phyloP scores from a whole-genome alignment of 1,140 invertebrate genomes.

The Drosophila biarmipes region DNA sequence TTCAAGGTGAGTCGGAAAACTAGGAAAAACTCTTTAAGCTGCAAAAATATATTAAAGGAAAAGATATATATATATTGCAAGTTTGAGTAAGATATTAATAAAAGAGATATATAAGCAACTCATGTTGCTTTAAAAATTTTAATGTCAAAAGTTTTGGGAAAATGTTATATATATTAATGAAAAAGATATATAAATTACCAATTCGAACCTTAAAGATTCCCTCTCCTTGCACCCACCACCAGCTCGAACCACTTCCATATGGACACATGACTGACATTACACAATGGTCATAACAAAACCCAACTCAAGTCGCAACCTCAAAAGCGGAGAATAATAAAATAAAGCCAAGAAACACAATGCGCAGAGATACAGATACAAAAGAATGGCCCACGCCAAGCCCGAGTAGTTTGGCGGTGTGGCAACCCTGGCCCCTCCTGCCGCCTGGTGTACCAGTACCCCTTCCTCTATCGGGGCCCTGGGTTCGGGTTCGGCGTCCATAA shows the following conservation, averaged over 20 bases:
- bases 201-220: neutral
- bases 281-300: constrained; percentile 19
- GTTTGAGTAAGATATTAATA: too few species aligned
- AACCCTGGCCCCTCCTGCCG: constrained; percentile 13
- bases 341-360: constrained; percentile 18
- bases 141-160: too few species aligned
- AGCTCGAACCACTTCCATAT: constrained; percentile 14
- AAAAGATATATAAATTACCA: too few species aligned
- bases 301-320: constrained; percentile 12
- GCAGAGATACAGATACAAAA: constrained; percentile 17
- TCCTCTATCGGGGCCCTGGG: neutral
- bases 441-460: neutral
- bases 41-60: too few species aligned
- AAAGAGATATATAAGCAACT: too few species aligned
- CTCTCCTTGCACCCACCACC: neutral
- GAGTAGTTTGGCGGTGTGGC: constrained; percentile 4
- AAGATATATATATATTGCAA: too few species aligned
- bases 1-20: neutral
- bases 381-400: constrained; percentile 65
- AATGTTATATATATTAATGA: too few species aligned
- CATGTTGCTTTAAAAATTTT: too few species aligned
- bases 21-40: too few species aligned
- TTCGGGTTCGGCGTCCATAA: constrained; percentile 59
- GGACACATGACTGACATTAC: constrained; percentile 22
- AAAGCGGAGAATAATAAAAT: constrained; percentile 24